A percentile compares a stretch with the other conserved stretches of the same genome.
These are phyloP conservation scores for Malacoraja senta DNA, from an alignment of 2,797 vertebrate genomes.

Conservation along the genomic window DNA sequence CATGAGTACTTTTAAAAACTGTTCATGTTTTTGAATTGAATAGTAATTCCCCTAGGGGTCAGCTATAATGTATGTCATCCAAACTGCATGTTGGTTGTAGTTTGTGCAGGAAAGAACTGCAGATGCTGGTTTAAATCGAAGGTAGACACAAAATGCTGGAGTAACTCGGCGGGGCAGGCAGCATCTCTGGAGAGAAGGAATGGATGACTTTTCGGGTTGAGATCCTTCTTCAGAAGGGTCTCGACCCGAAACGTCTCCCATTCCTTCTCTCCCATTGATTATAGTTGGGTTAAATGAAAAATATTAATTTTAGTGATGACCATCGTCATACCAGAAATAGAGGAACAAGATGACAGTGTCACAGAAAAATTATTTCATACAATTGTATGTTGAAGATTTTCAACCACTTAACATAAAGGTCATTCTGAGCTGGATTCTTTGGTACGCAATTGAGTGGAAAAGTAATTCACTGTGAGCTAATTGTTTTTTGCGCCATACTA, in stretches of 20 bases:
- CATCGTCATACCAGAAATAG: neutral
- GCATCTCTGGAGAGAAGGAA: no score
- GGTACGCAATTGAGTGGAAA: slow-evolving; percentile 23
- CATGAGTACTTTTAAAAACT: neutral
- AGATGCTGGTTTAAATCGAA: no score
- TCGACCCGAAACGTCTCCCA: no score
- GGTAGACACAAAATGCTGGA: no score
- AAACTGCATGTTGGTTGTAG: neutral
- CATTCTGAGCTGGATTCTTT: neutral
- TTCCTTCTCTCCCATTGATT: no score
- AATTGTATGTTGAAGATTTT: neutral
- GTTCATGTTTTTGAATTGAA: neutral
- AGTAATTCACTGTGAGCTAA: slow-evolving; percentile 10
- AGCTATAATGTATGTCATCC: neutral
- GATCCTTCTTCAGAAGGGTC: no score
- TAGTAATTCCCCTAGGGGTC: neutral
- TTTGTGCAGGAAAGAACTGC: no score
- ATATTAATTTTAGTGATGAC: neutral
- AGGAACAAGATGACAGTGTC: neutral
- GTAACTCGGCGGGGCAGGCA: no score
- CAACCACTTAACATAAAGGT: neutral
- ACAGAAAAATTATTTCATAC: neutral
- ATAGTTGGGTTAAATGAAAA: neutral
- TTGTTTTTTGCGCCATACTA: neutral
- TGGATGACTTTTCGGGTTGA: no score